A percentile compares a stretch with the other conserved stretches of the same genome.
Conservation (phyloP, 1,140 invertebrate genomes). For the Drosophila athabasca region DNA sequence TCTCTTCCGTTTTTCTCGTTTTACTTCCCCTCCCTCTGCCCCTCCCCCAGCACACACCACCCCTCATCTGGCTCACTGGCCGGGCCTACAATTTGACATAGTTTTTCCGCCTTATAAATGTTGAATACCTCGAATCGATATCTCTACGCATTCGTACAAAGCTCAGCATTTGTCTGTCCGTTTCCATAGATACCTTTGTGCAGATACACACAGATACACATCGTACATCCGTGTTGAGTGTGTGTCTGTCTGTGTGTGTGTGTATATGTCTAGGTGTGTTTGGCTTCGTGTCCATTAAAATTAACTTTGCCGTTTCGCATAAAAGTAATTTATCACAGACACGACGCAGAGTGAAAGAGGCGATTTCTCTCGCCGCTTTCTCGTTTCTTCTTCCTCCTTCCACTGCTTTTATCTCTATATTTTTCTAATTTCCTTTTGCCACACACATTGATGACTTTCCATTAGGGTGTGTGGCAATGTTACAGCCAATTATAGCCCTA, state of each 20-base stretch:
- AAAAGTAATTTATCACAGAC: constrained; percentile 78
- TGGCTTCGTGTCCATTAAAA: constrained; percentile 78
- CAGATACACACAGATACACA: constrained; percentile 15
- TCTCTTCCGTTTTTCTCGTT: constrained; percentile 67
- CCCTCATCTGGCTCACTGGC: background rate
- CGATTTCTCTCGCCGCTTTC: constrained; percentile 40
- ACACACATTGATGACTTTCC: constrained; percentile 35
- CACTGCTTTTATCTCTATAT: constrained; percentile 58
- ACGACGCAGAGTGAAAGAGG: constrained; percentile 48
- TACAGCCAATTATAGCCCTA: background rate
- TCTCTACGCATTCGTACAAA: constrained; percentile 53
- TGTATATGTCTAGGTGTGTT: constrained; percentile 64
- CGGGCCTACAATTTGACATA: constrained; percentile 54
- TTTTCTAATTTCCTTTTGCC: constrained; percentile 74
- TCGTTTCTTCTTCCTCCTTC: constrained; percentile 10
- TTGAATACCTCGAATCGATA: constrained; percentile 73
- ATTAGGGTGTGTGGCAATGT: constrained; percentile 18
- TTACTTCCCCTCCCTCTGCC: constrained; percentile 48
- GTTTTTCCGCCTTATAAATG: constrained; percentile 75
- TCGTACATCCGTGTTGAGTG: background rate
- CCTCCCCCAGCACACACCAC: constrained; percentile 18
- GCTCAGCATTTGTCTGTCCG: constrained; percentile 38
- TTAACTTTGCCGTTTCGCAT: constrained; percentile 78
- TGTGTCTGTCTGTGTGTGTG: constrained; percentile 3
- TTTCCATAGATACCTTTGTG: constrained; percentile 32